These are phyloP conservation scores for Meriones unguiculatus DNA, from an alignment of 2,113 vertebrate genomes.

Conservation along the genomic window DNA sequence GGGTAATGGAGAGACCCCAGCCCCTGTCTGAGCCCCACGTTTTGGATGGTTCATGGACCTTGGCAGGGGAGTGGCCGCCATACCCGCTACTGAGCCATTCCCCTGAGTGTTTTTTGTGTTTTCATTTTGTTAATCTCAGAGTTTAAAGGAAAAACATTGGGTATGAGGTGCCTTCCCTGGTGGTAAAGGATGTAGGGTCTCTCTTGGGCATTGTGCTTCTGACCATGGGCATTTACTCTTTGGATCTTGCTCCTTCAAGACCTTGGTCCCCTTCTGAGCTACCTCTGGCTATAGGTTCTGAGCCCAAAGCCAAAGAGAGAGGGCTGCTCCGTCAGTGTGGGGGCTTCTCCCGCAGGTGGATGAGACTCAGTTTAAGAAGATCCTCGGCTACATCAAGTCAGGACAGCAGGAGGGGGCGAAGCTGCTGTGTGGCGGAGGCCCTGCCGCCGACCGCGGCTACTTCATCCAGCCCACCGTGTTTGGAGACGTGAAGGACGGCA, in stretches of 20 bases:
- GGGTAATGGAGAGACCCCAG: too few species aligned
- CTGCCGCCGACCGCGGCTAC: conserved; percentile 94
- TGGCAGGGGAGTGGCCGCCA: neutral
- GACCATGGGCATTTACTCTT: neutral
- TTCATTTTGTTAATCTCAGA: neutral
- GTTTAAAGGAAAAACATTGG: conserved; percentile 14
- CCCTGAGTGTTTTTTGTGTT: neutral
- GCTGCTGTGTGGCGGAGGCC: conserved; percentile 94
- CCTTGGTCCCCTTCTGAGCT: neutral
- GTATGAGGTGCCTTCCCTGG: neutral
- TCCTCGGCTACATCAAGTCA: conserved; percentile 93
- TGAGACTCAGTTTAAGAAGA: conserved; percentile 96
- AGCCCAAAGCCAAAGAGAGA: neutral
- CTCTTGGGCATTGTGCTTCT: neutral
- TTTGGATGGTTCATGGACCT: neutral
- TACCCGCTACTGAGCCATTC: neutral
- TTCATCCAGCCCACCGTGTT: conserved; percentile 98
- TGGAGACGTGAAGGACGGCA: conserved; percentile 94
- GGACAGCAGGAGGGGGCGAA: conserved; percentile 96
- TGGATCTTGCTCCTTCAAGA: neutral
- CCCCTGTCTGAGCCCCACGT: neutral
- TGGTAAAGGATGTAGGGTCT: neutral
- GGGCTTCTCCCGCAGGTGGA: conserved; percentile 89
- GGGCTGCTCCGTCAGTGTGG: neutral
- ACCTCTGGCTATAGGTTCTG: neutral